phyloP scores from a whole-genome alignment of 92 coral and sea anemone genomes.

The Epizoanthus scotinus region DNA sequence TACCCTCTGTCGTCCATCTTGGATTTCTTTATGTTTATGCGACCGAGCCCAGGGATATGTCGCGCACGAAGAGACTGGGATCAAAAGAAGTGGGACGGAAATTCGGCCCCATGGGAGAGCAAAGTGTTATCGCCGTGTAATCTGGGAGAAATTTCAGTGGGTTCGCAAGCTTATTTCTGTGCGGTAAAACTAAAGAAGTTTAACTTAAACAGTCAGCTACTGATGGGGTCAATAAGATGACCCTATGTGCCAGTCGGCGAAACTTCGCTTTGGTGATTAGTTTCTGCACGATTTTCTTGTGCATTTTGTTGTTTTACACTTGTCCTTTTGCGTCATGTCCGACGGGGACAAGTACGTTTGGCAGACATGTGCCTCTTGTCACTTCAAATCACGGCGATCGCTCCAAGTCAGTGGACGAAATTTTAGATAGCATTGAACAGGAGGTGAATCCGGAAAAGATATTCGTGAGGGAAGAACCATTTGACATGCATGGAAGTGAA shows the following conservation, averaged over 20 bases:
- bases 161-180: not conserved
- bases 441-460: slow-evolving; percentile 1
- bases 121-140: not conserved
- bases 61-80: slow-evolving; percentile 9
- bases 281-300: slow-evolving; percentile 17
- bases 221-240: slow-evolving; percentile 21
- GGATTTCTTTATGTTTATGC: not conserved
- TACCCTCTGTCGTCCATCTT: slow-evolving; percentile 40
- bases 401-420: slow-evolving; percentile 1
- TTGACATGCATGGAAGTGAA: slow-evolving; percentile 62
- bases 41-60: slow-evolving; percentile 1
- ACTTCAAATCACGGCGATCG: slow-evolving; percentile 20
- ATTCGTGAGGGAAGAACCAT: slow-evolving; percentile 42
- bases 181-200: not conserved
- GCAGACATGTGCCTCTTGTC: not conserved
- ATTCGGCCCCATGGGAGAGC: not conserved
- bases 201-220: not conserved
- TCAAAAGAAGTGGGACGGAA: not conserved
- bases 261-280: slow-evolving; percentile 22
- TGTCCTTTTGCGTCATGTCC: slow-evolving; percentile 40
- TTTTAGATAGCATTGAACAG: not conserved
- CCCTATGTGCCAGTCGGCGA: slow-evolving; percentile 39
- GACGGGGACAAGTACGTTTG: not conserved
- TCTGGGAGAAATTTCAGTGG: not conserved
- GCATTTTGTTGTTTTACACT: slow-evolving; percentile 13